A percentile compares a stretch with the other conserved stretches of the same genome.
phyloP scores from a whole-genome alignment of 1,140 invertebrate genomes.

The Drosophila ironensis region DNA sequence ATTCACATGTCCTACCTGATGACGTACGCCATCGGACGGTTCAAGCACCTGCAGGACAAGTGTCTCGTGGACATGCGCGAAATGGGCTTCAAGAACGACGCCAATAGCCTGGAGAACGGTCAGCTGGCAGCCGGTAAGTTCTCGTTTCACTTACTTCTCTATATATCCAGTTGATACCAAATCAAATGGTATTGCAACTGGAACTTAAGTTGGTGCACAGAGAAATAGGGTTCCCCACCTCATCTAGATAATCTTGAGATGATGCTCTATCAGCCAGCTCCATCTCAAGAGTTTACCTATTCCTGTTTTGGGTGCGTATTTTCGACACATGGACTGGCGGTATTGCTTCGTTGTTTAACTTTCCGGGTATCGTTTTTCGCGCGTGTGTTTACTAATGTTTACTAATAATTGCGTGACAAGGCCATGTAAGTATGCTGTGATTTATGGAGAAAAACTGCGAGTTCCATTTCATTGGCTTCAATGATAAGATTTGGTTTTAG shows the following conservation, averaged over 20 bases:
- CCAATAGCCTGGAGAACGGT: conserved; percentile 75
- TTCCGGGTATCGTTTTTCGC: conserved; percentile 18
- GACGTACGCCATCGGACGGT: conserved; percentile 79
- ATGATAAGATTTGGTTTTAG: conserved; percentile 35
- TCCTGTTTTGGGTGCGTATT: conserved; percentile 69
- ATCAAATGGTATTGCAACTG: too few relatives aligned
- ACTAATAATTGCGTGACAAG: neutral
- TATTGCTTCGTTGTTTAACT: conserved; percentile 17
- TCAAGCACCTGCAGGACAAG: conserved; percentile 78
- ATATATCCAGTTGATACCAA: too few relatives aligned
- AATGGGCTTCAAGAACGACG: conserved; percentile 77
- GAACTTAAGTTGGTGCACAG: neutral
- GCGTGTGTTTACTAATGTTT: conserved; percentile 15
- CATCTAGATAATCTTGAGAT: too few relatives aligned
- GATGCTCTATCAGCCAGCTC: too few relatives aligned
- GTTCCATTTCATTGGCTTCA: conserved; percentile 80
- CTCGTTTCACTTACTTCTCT: too few relatives aligned
- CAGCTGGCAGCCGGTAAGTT: conserved; percentile 79
- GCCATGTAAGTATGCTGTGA: conserved; percentile 56
- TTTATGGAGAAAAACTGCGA: conserved; percentile 65
- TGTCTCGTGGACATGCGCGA: conserved; percentile 76
- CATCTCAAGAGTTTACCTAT: neutral
- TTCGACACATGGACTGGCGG: conserved; percentile 66
- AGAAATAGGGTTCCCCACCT: too few relatives aligned
- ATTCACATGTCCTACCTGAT: conserved; percentile 81